Evolutionary conservation across 1,140 invertebrate species (phyloP), one percentile per base, ranked within the genome.

Genomic region (Venustaconcha ellipsiformis): DNA sequence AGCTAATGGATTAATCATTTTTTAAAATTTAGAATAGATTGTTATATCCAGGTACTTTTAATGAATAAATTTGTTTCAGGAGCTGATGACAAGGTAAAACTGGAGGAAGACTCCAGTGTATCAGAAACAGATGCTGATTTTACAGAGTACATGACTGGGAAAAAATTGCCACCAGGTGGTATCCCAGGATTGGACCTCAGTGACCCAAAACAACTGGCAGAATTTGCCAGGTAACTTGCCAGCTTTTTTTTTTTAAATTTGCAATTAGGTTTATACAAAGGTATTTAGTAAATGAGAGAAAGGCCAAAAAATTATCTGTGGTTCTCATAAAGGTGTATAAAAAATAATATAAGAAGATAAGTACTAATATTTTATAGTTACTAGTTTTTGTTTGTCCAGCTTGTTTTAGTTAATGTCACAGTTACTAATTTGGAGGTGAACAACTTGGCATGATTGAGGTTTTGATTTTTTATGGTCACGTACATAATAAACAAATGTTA

Each of bases 141-240:
- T 90, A 96, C 96, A 80, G 96, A 98, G 89, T 97, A 98, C 85
- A 97, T 97, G 92, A 95, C 94, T 11, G 95, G 95, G 57, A 95
- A 96, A 90, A 96, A 95, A 91, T 93, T 94, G 86, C 93, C 91
- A 66, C 92, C 94, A 83, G 95, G 94, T 90, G 94, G 92, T 80
- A 96, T 96, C 91, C 92, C 95, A 86, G 96, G 96, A 57, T 92
- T 98, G 81, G 96, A 98, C 89, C 91, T 97, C n/a, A 96, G 94
- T 80, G 96, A 97, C 89, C 96, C 96, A 0, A 97, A 97, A 90
- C 96, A 97, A 88, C 90, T 96, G 77, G 95, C 96, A 23, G 96
- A 97, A 88, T 97, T 97, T 91, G 95, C 96, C 2, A 92, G 92
- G 91, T 92, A 89, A 70, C 69, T 78, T 30, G n/a, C 37, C 20